These are phyloP conservation scores for Struthio camelus DNA, from an alignment of 2,113 vertebrate genomes.

Conservation along the genomic window DNA sequence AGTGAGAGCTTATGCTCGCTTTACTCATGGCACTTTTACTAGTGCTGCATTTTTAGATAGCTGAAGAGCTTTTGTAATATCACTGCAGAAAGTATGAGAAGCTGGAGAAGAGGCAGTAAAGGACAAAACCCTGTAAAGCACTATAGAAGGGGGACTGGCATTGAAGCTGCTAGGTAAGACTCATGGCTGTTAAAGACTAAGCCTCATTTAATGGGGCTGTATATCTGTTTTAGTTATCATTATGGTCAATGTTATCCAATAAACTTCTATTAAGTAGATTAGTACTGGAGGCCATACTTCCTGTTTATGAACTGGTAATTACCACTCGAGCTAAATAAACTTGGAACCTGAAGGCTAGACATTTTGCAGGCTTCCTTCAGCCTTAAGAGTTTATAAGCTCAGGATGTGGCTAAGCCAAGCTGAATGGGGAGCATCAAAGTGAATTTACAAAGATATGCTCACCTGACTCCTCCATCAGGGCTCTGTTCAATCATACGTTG, in stretches of 20 bases:
- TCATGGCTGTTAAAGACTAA: background rate
- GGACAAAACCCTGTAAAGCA: conserved; percentile 34
- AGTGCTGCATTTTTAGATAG: conserved; percentile 5
- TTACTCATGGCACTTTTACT: conserved; percentile 26
- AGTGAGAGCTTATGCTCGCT: conserved; percentile 11
- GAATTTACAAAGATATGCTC: background rate
- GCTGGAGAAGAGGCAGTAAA: background rate
- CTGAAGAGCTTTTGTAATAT: conserved; percentile 15
- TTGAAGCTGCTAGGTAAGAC: background rate
- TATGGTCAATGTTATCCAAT: conserved; percentile 24
- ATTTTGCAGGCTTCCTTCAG: conserved; percentile 11
- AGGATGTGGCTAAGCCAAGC: background rate
- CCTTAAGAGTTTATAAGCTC: background rate
- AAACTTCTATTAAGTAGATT: conserved; percentile 35
- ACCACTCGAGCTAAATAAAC: conserved; percentile 26
- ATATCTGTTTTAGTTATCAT: conserved; percentile 19
- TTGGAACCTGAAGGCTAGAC: background rate
- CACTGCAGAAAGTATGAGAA: background rate
- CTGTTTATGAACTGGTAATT: conserved; percentile 32
- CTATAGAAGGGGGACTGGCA: background rate
- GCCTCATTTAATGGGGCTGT: background rate
- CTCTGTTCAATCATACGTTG: background rate
- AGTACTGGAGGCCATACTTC: background rate
- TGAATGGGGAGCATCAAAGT: background rate
- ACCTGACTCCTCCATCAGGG: background rate